Base-by-base conservation (phyloP, 2,797 vertebrate species). In the Gorsachius magnificus region DNA sequence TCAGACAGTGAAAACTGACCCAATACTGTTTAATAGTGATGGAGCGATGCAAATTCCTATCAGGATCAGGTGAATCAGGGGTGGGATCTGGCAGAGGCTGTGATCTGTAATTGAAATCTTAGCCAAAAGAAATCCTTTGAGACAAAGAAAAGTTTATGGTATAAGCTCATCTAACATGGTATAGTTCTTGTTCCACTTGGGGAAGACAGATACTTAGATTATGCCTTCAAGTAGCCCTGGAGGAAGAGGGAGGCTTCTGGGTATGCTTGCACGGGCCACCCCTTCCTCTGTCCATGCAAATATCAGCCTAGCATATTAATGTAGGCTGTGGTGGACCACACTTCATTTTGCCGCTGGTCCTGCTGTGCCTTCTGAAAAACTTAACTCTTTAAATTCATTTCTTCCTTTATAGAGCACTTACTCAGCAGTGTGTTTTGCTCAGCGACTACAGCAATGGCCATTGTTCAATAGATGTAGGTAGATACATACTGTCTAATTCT, bases 401-500 rank as follows among this genome's bases (percentile, higher is more conserved):
- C 53, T 87, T 85, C 43, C 18, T 22, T 35, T 90, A 38, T 1
- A 74, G 35, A 78, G 33, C 19, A 72, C 35, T 18, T 13, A 22
- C 56, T 58, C 38, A 74, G 28, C 21, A 60, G 19, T 48, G 17
- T 75, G 35, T 71, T 95, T 93, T 80, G 20, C 22, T 69, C 78
- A n/a, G 53, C 46, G 50, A 85, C 63, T 87, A 83, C 35, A 77
- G 65, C 76, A 87, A 38, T 46, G 76, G 75, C 18, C 45, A 75
- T 36, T 71, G 61, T 43, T 92, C 81, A 87, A 84, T 60, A 72
- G 71, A 70, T 86, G 68, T 17, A 84, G 80, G 87, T 41, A 83
- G 61, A 75, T 76, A 86, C 8, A 56, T 81, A 66, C 70, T 89
- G n/a, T 90, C 91, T 84, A 84, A 87, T 85, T 85, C 89, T 84